Conservation (phyloP, 2,888 invertebrate genomes). For the Marronus borbonicus region DNA sequence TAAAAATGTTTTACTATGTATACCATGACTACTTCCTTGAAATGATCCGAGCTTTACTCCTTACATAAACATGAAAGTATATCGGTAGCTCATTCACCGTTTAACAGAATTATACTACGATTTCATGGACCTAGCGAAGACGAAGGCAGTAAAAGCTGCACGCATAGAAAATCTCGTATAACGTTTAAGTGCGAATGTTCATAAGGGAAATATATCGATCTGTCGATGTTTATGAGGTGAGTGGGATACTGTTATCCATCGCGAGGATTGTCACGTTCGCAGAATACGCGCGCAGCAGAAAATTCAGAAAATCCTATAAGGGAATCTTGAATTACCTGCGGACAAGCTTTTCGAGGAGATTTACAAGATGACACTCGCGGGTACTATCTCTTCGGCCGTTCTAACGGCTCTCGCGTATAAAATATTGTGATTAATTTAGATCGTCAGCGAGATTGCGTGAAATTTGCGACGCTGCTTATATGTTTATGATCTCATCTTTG, state of each 20-base stretch:
- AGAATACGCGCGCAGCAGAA: slow-evolving; percentile 2
- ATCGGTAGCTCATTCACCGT: no score
- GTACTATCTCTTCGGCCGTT: slow-evolving; percentile 51
- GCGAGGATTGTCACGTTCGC: slow-evolving; percentile 35
- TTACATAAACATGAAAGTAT: no score
- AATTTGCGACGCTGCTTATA: slow-evolving; percentile 57
- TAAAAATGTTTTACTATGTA: no score
- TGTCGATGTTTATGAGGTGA: slow-evolving; percentile 39
- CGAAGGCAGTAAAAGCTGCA: not conserved
- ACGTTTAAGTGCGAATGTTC: slow-evolving; percentile 1
- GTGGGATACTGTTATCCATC: slow-evolving; percentile 43
- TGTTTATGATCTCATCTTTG: slow-evolving; percentile 57
- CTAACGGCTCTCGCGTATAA: slow-evolving; percentile 57
- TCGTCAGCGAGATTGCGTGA: slow-evolving; percentile 56
- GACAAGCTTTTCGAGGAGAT: slow-evolving; percentile 49
- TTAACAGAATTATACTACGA: not conserved
- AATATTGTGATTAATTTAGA: slow-evolving; percentile 59
- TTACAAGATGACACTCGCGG: slow-evolving; percentile 50
- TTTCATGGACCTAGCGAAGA: not conserved
- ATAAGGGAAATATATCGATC: slow-evolving; percentile 41
- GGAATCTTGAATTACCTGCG: slow-evolving; percentile 55
- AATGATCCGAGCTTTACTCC: not conserved
- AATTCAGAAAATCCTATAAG: slow-evolving; percentile 49
- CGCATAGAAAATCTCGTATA: not conserved
- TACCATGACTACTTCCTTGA: no score